Conservation (phyloP, 2,888 invertebrate genomes). For the Drosophila nr. fundita region DNA sequence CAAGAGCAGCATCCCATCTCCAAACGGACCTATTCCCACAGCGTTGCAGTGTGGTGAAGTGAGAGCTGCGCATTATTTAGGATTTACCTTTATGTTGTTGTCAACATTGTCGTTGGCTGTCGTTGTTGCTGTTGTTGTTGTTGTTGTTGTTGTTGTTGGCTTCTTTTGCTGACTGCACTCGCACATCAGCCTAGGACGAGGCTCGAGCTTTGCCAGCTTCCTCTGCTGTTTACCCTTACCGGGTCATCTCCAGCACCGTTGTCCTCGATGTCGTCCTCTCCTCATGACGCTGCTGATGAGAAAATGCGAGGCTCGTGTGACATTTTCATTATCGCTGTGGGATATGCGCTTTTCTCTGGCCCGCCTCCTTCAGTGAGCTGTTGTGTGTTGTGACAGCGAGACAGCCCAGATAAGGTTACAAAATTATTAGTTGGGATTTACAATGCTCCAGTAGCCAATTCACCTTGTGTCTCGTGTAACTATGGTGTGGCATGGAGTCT, state of each 20-base stretch:
- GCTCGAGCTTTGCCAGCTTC: constrained; percentile 21
- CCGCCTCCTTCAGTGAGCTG: neutral
- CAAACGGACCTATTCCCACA: constrained; percentile 50
- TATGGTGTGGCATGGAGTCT: neutral
- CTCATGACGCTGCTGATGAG: constrained; percentile 74
- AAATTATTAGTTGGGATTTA: constrained; percentile 82
- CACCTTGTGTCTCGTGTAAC: neutral
- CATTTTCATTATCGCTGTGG: constrained; percentile 83
- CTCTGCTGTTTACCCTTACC: neutral
- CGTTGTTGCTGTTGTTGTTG: constrained; percentile 17
- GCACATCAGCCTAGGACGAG: constrained; percentile 47
- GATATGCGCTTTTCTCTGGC: constrained; percentile 70
- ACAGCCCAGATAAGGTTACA: constrained; percentile 79
- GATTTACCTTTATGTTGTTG: constrained; percentile 82
- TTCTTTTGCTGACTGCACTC: constrained; percentile 64
- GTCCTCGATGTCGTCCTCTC: constrained; percentile 22
- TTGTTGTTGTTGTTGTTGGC: constrained; percentile 30
- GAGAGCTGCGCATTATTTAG: constrained; percentile 79
- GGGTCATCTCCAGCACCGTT: constrained; percentile 7
- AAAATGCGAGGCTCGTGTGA: constrained; percentile 83
- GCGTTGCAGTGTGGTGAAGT: constrained; percentile 61
- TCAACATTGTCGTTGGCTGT: constrained; percentile 58
- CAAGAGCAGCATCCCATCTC: constrained; percentile 5
- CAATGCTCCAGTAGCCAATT: constrained; percentile 59
- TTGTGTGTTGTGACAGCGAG: constrained; percentile 56